A percentile compares a stretch with the other conserved stretches of the same genome.
Evolutionary conservation across 1,140 invertebrate genomes (phyloP).

Genomic region (Amphibalanus amphitrite): DNA sequence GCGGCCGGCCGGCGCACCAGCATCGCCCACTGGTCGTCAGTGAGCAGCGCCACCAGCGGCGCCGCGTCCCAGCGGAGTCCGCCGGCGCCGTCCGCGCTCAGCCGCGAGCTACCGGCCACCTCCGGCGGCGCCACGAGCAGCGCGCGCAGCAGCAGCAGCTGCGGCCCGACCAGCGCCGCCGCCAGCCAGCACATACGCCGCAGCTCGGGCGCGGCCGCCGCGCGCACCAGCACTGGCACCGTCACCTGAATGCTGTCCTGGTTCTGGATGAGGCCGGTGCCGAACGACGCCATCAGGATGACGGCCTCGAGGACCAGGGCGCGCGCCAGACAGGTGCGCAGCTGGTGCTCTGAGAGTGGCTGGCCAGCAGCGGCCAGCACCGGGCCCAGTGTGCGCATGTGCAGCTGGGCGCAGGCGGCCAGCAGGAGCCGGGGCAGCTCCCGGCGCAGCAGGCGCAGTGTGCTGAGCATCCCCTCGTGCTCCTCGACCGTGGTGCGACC

Average conservation of each 20-base stretch:
- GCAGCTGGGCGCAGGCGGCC: background rate
- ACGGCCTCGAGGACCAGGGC: background rate
- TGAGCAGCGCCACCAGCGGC: background rate
- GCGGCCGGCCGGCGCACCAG: background rate
- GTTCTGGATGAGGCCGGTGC: background rate
- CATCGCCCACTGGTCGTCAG: background rate
- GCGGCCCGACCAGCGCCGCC: no score
- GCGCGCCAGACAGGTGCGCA: background rate
- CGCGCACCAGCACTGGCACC: background rate
- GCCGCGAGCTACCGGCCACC: background rate
- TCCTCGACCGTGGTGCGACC: background rate
- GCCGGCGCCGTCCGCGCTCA: background rate
- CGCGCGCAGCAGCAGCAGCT: background rate
- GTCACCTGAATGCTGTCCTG: background rate
- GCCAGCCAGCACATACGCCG: background rate
- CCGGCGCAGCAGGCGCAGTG: background rate
- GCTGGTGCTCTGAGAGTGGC: background rate
- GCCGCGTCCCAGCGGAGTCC: background rate
- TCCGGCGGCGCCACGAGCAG: background rate
- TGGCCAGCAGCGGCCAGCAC: background rate
- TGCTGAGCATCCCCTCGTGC: background rate
- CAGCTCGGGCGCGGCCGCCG: background rate
- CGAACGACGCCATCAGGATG: background rate
- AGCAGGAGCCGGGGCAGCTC: background rate
- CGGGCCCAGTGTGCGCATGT: background rate